Evolutionary conservation across 2,888 invertebrate species (phyloP), one percentile per base, ranked within the genome.

Genomic region (Amphipyra tragopoginis): DNA sequence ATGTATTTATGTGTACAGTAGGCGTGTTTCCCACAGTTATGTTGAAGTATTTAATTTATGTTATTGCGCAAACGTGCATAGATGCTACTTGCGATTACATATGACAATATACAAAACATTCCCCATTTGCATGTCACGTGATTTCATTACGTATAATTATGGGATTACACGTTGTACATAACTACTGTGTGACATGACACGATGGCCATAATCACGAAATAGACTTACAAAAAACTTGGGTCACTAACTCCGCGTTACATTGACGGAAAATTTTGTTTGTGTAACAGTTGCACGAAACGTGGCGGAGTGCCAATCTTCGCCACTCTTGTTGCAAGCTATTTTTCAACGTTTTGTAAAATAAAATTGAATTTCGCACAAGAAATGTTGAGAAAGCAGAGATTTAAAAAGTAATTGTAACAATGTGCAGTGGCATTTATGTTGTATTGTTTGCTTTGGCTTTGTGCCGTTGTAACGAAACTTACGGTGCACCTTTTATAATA

Each of bases 231-330:
- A 33, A 45, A 61, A 21, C 39, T 52, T 49, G 38, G n/a, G 40
- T 49, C 13, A 50, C 39, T 15, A 49, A 48, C 42, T 51, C 11
- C 38, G 42, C 45, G 47, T 42, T 51, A 56, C 62, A 60, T 60
- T 34, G 43, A 50, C 39, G 49, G 26, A 29, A 51, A 57, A 39
- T 39, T 49, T 34, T 55, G 40, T 64, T 67, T 55, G 54, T 57
- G 36, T 44, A 71, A 63, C 57, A 48, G 63, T 62, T 76, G 50
- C 62, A 11, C 42, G 10, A 56, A 58, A 49, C 39, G 49, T 72
- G 65, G 81, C 65, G 8, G 26, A 58, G 56, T 60, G 79, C 81
- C 76, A 78, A 64, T 68, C 47, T 53, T 26, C 33, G 40, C 26
- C 43, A 34, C 29, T 43, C 38, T 13, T 36, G n/a, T 38, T 10